These are phyloP conservation scores for Luscinia luscinia DNA, from an alignment of 2,797 vertebrate species.

Conservation along the genomic window DNA sequence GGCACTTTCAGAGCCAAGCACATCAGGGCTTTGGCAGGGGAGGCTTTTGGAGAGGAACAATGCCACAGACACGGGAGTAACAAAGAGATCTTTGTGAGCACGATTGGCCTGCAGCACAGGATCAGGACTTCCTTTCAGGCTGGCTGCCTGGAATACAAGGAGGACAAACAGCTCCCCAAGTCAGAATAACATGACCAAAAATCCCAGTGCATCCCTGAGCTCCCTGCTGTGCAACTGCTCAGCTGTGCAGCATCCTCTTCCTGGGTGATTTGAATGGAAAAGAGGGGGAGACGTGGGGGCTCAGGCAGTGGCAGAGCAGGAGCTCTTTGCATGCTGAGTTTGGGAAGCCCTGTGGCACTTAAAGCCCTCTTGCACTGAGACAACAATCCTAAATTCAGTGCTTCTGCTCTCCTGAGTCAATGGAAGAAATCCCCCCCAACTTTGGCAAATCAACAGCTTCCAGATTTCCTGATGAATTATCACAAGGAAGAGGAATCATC, in stretches of 20 bases:
- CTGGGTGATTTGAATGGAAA: neutral
- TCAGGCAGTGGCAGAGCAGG: neutral
- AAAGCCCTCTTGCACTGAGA: neutral
- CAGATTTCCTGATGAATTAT: neutral
- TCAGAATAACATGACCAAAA: neutral
- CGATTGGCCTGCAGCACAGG: neutral
- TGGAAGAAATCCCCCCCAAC: neutral
- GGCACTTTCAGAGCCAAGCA: neutral
- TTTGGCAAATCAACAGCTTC: neutral
- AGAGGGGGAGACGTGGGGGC: neutral
- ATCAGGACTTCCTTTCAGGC: conserved; percentile 27
- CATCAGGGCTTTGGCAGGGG: neutral
- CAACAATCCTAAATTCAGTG: neutral
- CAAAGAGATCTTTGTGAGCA: conserved; percentile 59
- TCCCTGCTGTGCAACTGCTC: neutral
- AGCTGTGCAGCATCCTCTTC: neutral
- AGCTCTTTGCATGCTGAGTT: conserved; percentile 15
- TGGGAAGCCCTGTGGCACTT: neutral
- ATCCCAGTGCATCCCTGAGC: neutral
- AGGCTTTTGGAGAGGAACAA: neutral
- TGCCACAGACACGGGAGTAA: neutral
- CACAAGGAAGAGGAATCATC: neutral
- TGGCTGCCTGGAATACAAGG: conserved; percentile 18
- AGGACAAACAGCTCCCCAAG: conserved; percentile 28
- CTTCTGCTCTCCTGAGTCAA: neutral